Base-by-base conservation (phyloP, 2,888 invertebrate species). In the Sycophila texana region DNA sequence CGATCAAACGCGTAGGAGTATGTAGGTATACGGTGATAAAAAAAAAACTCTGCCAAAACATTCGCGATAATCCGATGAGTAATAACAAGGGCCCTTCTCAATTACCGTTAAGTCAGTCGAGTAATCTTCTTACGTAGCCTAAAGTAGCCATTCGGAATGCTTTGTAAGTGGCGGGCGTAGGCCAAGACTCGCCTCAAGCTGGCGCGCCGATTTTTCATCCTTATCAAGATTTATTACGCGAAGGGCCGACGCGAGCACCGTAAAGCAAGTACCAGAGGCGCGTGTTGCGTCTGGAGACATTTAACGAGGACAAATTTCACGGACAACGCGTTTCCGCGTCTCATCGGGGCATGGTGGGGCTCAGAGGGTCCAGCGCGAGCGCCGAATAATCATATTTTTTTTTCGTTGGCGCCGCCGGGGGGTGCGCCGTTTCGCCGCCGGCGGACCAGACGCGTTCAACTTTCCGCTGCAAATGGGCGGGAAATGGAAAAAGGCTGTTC, bases 251-350 rank as follows among this genome's bases (percentile, higher is more conserved):
- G 18, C 53, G 49, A 26, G 26, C 5, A 14, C 58, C 39, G n/a
- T n/a, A n/a, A 20, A 58, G 20, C 22, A 20, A 26, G 26, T 16
- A 14, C 58, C 39, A 39, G n/a, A 18, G 13, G 10, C 30, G 20
- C 47, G 63, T 66, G 74, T 55, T 66, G 67, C 60, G 26, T 49
- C 60, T 57, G n/a, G 26, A 12, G 53, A 55, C 16, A 2, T 16
- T 16, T 80, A 76, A 76, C 72, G 68, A 71, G 57, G 49, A 80
- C 60, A 67, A 76, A 80, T 80, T 47, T 57, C 73, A 16, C 10
- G 68, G 60, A 58, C 71, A n/a, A 39, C 49, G 20, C 63, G 16
- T 63, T 63, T 4, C 12, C 16, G 51, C 4, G 14, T 2, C 18
- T 10, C 20, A 2, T 4, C 53, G 22, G 16, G 4, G 22, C 51